Evolutionary conservation across 2,113 vertebrate genomes (phyloP), one percentile per base, ranked within the genome.

Genomic region (Sapajus apella): DNA sequence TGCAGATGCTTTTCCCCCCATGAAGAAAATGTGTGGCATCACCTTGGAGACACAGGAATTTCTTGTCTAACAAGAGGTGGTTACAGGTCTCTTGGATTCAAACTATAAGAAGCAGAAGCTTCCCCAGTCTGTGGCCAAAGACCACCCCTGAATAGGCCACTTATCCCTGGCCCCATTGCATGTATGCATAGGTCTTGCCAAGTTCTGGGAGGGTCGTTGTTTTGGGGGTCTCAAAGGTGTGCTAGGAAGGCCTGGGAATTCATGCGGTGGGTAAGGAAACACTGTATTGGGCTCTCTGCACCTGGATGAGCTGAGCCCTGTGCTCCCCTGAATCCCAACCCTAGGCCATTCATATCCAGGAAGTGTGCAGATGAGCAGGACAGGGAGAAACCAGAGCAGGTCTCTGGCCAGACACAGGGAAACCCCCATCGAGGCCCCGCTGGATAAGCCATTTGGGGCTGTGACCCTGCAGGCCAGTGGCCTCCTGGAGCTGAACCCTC

Each of bases 241-340:
- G 2, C 2, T 6, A 21, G 14, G 20, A 35, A 1, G 9, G 56
- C 35, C 25, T 4, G 11, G 20, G 9, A 16, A 3, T 7, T 13
- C 1, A 45, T 17, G 18, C 9, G 10, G 16, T 72, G 8, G 12
- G 7, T 0, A 21, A 17, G 4, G 17, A 21, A 32, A 91, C 47
- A 66, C 8, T 5, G 4, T 1, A 21, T 25, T 1, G 3, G 1
- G 43, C 13, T 12, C 66, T 14, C 16, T 3, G 9, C 10, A 47
- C 37, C 7, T 0, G 23, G 11, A 17, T 20, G 0, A 20, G 40
- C 56, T 21, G 17, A 6, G 0, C 0, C 40, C 20, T 0, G 43
- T 13, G 2, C 5, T 37, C 37, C 30, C 32, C 14, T 17, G 1
- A 8, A 6, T 0, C 3, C 18, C 10, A 13, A 0, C 17, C 52